These are phyloP conservation scores for Phoronis australis DNA, from an alignment of 2,888 invertebrate species.

Conservation along the genomic window DNA sequence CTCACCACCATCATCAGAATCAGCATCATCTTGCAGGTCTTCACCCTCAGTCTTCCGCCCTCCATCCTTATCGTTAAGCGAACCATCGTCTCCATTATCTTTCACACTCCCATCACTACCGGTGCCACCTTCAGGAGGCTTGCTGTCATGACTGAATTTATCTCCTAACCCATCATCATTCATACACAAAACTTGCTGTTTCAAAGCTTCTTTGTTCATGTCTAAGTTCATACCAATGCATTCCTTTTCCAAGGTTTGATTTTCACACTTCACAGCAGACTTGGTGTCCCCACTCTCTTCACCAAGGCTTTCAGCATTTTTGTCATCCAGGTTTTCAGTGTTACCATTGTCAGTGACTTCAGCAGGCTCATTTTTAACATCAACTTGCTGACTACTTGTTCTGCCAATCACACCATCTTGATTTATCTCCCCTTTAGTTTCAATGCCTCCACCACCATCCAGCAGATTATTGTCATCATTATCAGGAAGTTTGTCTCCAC, in stretches of 20 bases:
- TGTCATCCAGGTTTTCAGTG: not conserved
- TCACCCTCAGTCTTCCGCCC: conserved; percentile 63
- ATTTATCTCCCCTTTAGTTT: no score
- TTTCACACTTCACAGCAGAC: no score
- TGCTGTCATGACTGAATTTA: not conserved
- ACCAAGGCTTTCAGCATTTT: not conserved
- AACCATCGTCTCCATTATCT: not conserved
- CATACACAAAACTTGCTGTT: not conserved
- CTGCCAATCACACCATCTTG: no score
- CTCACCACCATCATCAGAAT: conserved; percentile 67
- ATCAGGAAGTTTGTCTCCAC: no score
- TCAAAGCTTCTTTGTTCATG: no score
- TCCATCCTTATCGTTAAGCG: conserved; percentile 43
- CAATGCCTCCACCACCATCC: no score
- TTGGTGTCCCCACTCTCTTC: no score
- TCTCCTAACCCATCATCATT: not conserved
- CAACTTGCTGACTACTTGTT: no score
- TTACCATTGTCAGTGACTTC: not conserved
- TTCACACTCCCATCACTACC: not conserved
- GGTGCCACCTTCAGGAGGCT: not conserved
- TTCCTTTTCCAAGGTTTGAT: no score
- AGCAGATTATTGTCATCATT: no score
- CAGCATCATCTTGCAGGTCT: conserved; percentile 66
- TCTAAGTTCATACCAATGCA: no score
- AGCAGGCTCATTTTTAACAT: not conserved